Conservation (phyloP, 2,888 invertebrate species). For the Chloromyia formosa region DNA sequence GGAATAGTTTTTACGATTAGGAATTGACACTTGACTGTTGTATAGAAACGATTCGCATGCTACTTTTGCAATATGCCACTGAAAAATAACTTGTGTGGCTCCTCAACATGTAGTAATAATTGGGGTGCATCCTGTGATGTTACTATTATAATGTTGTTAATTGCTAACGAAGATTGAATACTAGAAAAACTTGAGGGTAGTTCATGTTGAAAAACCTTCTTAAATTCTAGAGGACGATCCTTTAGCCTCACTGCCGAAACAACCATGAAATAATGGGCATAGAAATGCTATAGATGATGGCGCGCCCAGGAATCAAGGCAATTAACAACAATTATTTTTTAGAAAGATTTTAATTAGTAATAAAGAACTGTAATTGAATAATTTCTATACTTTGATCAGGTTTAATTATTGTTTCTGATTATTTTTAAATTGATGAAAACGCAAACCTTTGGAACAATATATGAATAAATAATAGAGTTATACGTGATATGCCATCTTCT, state of each 20-base stretch:
- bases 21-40: constrained; percentile 55
- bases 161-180: constrained; percentile 55
- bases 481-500: too few species aligned
- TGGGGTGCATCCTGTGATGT: constrained; percentile 55
- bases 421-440: too few species aligned
- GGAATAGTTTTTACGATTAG: constrained; percentile 56
- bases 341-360: too few species aligned
- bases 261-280: too few species aligned
- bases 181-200: constrained; percentile 55
- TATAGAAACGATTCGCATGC: constrained; percentile 56
- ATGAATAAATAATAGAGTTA: too few species aligned
- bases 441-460: too few species aligned
- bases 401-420: too few species aligned
- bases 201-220: constrained; percentile 55
- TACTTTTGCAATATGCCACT: constrained; percentile 42
- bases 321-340: too few species aligned
- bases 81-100: constrained; percentile 31
- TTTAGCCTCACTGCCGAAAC: constrained; percentile 60
- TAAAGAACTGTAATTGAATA: too few species aligned
- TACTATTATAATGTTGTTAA: constrained; percentile 58
- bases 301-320: too few species aligned
- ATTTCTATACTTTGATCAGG: too few species aligned
- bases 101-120: constrained; percentile 47
- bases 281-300: too few species aligned
- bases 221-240: constrained; percentile 58